Evolutionary conservation across 2,888 invertebrate genomes (phyloP).

Genomic region (Camptogramma bilineatum): DNA sequence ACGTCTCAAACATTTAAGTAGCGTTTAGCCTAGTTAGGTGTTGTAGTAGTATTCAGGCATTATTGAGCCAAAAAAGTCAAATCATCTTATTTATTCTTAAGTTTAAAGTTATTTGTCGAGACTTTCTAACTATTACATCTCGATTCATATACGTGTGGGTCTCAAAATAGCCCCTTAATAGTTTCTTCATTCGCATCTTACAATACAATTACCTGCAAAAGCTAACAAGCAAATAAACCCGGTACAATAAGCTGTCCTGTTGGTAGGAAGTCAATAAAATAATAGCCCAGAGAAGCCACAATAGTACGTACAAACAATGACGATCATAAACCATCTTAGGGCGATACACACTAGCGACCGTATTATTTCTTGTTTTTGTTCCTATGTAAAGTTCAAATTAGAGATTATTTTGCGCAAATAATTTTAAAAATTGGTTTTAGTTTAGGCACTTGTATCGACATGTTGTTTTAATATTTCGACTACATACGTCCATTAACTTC

Average conservation of each 20-base stretch:
- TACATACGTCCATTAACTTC: no score
- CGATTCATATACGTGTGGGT: neutral
- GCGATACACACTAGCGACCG: slow-evolving; percentile 46
- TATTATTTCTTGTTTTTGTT: slow-evolving; percentile 10
- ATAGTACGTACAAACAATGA: slow-evolving; percentile 66
- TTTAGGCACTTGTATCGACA: neutral
- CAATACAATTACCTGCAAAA: slow-evolving; percentile 41
- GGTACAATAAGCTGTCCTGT: slow-evolving; percentile 61
- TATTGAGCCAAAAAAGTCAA: no score
- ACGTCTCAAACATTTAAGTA: no score
- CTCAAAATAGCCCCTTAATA: slow-evolving; percentile 1
- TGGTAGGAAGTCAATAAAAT: slow-evolving; percentile 75
- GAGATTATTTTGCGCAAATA: neutral
- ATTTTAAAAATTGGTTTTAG: neutral
- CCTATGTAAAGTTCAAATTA: neutral
- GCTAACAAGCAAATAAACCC: slow-evolving; percentile 48
- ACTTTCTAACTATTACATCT: no score
- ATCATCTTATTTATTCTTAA: no score
- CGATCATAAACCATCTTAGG: slow-evolving; percentile 65
- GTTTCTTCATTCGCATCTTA: slow-evolving; percentile 25
- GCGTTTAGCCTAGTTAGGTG: no score
- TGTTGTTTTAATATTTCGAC: neutral
- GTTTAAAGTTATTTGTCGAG: no score
- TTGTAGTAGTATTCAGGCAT: no score
- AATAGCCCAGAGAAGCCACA: slow-evolving; percentile 62